A percentile compares a stretch with the other conserved stretches of the same genome.
These are phyloP conservation scores for Gerosis bhagava DNA, from an alignment of 2,888 invertebrate species.

Conservation along the genomic window DNA sequence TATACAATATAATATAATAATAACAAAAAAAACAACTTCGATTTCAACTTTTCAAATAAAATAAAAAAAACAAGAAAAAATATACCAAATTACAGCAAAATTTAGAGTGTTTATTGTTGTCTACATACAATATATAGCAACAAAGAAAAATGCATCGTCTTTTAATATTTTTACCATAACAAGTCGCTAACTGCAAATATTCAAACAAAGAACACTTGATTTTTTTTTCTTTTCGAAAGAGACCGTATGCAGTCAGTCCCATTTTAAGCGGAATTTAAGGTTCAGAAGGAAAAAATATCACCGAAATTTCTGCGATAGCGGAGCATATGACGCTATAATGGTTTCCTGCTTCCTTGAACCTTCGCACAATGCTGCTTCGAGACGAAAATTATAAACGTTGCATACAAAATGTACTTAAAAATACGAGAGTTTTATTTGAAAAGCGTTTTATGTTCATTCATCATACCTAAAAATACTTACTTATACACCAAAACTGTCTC, in stretches of 20 bases:
- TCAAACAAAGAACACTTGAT: slow-evolving; percentile 11
- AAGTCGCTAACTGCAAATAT: slow-evolving; percentile 17
- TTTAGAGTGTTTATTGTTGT: too few relatives aligned
- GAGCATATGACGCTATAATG: slow-evolving; percentile 69
- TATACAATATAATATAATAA: too few relatives aligned
- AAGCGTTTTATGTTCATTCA: slow-evolving; percentile 32
- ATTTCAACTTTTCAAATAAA: too few relatives aligned
- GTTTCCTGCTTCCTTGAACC: slow-evolving; percentile 71
- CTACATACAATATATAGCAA: too few relatives aligned
- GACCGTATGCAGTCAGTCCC: slow-evolving; percentile 2
- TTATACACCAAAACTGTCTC: too few relatives aligned
- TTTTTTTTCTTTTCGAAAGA: slow-evolving; percentile 4
- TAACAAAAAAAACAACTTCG: too few relatives aligned
- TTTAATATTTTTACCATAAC: too few relatives aligned
- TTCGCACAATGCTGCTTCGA: slow-evolving; percentile 57
- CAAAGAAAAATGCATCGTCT: too few relatives aligned
- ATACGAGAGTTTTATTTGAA: slow-evolving; percentile 39
- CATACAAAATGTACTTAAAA: slow-evolving; percentile 40
- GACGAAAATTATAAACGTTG: slow-evolving; percentile 64
- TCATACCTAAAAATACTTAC: not conserved
- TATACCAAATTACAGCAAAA: too few relatives aligned
- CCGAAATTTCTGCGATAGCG: slow-evolving; percentile 59
- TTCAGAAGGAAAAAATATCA: slow-evolving; percentile 37
- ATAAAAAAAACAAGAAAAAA: too few relatives aligned
- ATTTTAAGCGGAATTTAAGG: slow-evolving; percentile 15